Base-by-base conservation (phyloP, 35 echinoderm and acorn worm species). In the Stichopus chloronotus region DNA sequence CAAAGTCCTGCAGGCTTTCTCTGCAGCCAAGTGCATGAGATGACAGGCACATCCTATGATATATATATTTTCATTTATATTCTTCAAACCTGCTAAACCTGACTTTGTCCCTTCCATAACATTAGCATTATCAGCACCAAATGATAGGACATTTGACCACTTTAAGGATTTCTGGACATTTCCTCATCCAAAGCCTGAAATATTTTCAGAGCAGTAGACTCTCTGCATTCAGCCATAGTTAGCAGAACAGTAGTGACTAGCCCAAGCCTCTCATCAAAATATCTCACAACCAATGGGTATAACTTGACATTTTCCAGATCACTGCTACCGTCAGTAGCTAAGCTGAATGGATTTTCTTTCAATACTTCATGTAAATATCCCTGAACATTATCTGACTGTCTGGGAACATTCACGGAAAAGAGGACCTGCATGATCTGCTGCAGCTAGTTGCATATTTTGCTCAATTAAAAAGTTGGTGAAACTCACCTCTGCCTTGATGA, bases 41-140 rank as follows among this genome's bases (percentile, higher is more conserved):
- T 96, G 94, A 72, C 94, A 96, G 84, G 94, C 53, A 87, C 94
- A 96, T 24, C 94, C 94, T 52, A 93, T 22, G 57, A 95, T 86
- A 76, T 85, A n/a, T n/a, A 95, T 19, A 30, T 90, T 25, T n/a
- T 58, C 52, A 90, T 89, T 59, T 90, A 17, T 59, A 43, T 84
- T 81, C 23, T 81, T 93, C 5, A 96, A 8, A 76, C 84, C 68
- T 72, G 87, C 92, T 58, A 96, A 43, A 53, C 94, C 94, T 79
- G 14, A 72, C 20, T 93, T 20, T 57, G n/a, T 76, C 25, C 94
- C 94, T 59, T 76, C 53, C 85, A 93, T 90, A 13, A 88, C 94
- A 88, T 59, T 79, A 53, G 94, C 94, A 92, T 95, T 92, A 81
- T 92, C 94, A 91, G 88, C 63, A 86, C 58, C 94, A 86, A 92